Evolutionary conservation across 2,113 vertebrate genomes (phyloP), one percentile per base, ranked within the genome.

Genomic region (Muscicapa adusta): DNA sequence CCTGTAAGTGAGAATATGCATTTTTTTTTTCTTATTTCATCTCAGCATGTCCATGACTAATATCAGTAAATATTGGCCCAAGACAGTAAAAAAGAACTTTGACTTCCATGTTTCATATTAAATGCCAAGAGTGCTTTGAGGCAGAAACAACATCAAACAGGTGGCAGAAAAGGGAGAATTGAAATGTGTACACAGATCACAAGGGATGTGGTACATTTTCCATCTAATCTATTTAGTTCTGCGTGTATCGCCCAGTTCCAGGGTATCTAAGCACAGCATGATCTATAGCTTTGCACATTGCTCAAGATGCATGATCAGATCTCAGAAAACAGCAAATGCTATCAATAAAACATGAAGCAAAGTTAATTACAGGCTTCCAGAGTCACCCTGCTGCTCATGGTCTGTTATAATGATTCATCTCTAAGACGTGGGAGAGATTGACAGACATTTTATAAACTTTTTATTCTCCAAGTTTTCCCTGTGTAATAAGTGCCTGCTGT

Each of bases 361-460:
- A 97, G 96, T 98, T 98, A 98, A 98, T 98, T 97, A 98, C 96
- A 97, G 91, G 84, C 89, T 97, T 93, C 89, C 94, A 90, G 96
- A 91, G n/a, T 94, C 88, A 90, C 83, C 95, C 61, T 85, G 96
- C 78, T 6, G 62, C 96, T 96, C 58, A 90, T 89, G 93, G 94
- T 94, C 96, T 89, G 94, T 98, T 97, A 95, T 94, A 98, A 98
- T 97, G 97, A 97, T 97, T 98, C 94, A 97, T 95, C 97, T 73
- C 84, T 96, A 97, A 97, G 92, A 94, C 58, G 91, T 91, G 94
- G 95, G 91, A 96, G 89, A 97, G 95, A 98, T 96, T 98, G 97
- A 98, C 96, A 98, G 95, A 93, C 91, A 97, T 98, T 98, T 98
- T 96, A 97, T 97, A 97, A 98, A 97, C 93, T 97, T 98, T 94